Conservation (phyloP, 2,888 invertebrate species). For the Bedellia somnulentella region DNA sequence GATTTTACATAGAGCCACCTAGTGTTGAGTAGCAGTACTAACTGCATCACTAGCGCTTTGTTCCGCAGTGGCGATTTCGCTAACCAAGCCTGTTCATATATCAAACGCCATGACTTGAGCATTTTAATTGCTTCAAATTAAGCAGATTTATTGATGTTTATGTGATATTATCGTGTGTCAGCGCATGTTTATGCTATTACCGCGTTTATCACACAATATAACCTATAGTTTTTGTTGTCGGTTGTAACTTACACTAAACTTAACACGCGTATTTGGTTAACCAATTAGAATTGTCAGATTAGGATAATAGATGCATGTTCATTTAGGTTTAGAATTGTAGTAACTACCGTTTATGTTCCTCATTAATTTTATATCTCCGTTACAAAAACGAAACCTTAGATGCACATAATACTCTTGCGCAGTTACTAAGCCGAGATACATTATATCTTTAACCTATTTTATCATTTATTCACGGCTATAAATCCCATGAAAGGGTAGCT, state of each 20-base stretch:
- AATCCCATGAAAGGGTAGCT: too few relatives aligned
- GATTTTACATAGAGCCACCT: slow-evolving; percentile 35
- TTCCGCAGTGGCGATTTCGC: slow-evolving; percentile 21
- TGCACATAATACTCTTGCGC: too few relatives aligned
- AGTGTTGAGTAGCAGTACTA: slow-evolving; percentile 28
- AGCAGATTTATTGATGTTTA: slow-evolving; percentile 44
- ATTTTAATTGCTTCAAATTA: slow-evolving; percentile 40
- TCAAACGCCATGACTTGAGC: slow-evolving; percentile 17
- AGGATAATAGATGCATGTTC: too few relatives aligned
- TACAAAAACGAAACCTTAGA: too few relatives aligned
- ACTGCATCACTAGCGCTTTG: slow-evolving; percentile 17
- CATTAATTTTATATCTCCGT: too few relatives aligned
- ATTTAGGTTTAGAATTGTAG: too few relatives aligned
- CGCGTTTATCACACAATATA: slow-evolving; percentile 3
- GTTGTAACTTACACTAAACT: not conserved
- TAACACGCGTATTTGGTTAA: too few relatives aligned
- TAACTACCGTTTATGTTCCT: too few relatives aligned
- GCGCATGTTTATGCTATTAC: slow-evolving; percentile 8
- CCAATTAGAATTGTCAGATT: too few relatives aligned
- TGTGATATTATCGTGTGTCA: slow-evolving; percentile 21
- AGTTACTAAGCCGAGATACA: too few relatives aligned
- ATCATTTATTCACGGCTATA: too few relatives aligned
- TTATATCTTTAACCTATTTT: too few relatives aligned
- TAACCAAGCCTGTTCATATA: slow-evolving; percentile 22
- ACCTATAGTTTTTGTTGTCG: not conserved